phyloP scores from a whole-genome alignment of 1,140 invertebrate genomes.

The Amyelois transitella region DNA sequence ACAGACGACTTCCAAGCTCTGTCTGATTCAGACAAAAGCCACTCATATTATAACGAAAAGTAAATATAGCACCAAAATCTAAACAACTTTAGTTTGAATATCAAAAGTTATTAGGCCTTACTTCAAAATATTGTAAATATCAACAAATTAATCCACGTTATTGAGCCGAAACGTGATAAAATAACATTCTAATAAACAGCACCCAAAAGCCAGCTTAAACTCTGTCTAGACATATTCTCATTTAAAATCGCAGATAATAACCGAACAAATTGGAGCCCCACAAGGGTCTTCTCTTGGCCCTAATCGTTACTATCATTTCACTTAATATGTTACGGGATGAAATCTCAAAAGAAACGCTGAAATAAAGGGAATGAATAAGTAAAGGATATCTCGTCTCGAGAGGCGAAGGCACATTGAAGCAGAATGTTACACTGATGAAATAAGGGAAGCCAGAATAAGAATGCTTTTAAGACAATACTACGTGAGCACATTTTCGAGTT shows the following conservation, averaged over 20 bases:
- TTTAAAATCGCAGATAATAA: not conserved
- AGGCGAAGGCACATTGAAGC: conserved; percentile 3
- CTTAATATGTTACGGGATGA: not conserved
- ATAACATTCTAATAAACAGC: no score
- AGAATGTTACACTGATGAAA: conserved; percentile 9
- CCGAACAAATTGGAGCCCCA: not conserved
- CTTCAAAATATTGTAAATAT: no score
- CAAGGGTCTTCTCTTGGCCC: not conserved
- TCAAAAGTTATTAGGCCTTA: no score
- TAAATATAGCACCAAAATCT: no score
- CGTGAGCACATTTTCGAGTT: conserved; percentile 13
- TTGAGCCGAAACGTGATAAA: no score
- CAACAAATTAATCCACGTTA: no score
- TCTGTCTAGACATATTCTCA: not conserved
- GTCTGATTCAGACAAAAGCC: no score
- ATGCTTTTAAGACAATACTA: conserved; percentile 15
- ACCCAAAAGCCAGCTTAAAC: not conserved
- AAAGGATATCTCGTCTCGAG: conserved; percentile 1
- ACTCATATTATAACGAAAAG: no score
- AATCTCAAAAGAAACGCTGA: conserved; percentile 3
- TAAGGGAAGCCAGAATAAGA: conserved; percentile 13
- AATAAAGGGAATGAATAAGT: conserved; percentile 6
- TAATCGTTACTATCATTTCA: not conserved
- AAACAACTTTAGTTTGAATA: no score
- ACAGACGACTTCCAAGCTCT: no score